Evolutionary conservation across 1,140 invertebrate genomes (phyloP), one percentile per base, ranked within the genome.

Genomic region (Calliphora vicina): DNA sequence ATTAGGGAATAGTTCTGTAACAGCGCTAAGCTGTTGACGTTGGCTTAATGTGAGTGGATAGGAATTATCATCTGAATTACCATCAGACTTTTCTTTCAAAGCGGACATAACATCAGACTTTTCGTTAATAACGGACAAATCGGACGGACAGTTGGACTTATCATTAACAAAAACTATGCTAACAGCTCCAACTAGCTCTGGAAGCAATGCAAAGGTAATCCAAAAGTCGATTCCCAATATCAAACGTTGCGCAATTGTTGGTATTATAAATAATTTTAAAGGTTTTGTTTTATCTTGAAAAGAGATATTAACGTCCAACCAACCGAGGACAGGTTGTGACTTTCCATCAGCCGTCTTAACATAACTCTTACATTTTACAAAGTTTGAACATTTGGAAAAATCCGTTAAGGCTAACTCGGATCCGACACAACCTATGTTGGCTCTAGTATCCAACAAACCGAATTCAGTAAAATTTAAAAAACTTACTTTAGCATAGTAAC

Each of bases 1-100:
- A 13, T 35, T 73, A 8, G 81, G 81, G 91, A 23, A 91, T 84
- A 2, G 90, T 89, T 81, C 87, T 86, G 50, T 88, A 88, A 23
- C 89, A 89, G 42, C 42, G 13, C 72, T 42, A 17, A 82, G 26
- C 25, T 82, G 67, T 17, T 73, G 23, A 0, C 29, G 17, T 43
- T 82, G 29, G 26, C 35, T 23, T 25, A 27, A 3, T 29, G 26
- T 29, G 13, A 82, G 17, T 2, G 72, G 81, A 25, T 82, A 74
- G 8, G 13, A 43, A 42, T 71, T 17, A 3, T 26, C 20, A 73
- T 73, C 86, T 2, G 29, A 29, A 29, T 29, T 29, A 1, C 0
- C 10, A 8, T 25, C 20, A 23, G 67, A 71, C 88, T 80, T 86
- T 90, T 0, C 86, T 88, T 73, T 87, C 84, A 73, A 87, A 87